These are phyloP conservation scores for Pseudomugil gertrudae DNA, from an alignment of 2,797 vertebrate species.

Conservation along the genomic window DNA sequence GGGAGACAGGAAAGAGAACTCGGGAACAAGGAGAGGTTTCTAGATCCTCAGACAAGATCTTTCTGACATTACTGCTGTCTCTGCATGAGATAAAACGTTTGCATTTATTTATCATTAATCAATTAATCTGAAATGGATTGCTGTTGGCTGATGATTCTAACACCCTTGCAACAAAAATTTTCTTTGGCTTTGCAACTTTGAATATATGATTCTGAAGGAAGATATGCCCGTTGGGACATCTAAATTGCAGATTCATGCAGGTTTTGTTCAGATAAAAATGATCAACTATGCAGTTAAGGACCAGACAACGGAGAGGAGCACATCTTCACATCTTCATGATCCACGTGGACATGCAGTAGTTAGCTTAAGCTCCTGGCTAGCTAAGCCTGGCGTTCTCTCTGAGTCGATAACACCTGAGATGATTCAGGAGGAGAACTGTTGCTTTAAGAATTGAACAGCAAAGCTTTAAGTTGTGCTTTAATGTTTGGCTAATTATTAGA, in stretches of 20 bases:
- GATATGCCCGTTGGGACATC: constrained; percentile 1
- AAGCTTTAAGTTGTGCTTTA: not conserved
- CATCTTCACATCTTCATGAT: not conserved
- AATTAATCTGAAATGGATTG: not conserved
- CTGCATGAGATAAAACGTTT: not conserved
- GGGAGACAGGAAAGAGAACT: constrained; percentile 20
- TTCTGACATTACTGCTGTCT: not conserved
- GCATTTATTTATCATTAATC: not conserved
- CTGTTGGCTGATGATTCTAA: not conserved
- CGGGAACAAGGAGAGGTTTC: not conserved
- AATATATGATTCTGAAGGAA: not conserved
- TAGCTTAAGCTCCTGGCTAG: too few relatives aligned
- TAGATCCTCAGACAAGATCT: constrained; percentile 2
- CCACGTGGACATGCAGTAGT: too few relatives aligned
- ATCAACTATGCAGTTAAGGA: not conserved
- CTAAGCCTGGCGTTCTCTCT: not conserved
- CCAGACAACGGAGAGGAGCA: not conserved
- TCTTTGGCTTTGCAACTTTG: not conserved
- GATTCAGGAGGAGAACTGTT: not conserved
- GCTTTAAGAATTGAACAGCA: not conserved
- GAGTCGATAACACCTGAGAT: not conserved
- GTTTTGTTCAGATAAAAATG: not conserved
- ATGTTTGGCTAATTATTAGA: not conserved
- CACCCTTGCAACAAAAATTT: not conserved
- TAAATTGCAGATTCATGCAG: constrained; percentile 14